Conservation (phyloP, 2,888 invertebrate species). For the Drosophila falleni region DNA sequence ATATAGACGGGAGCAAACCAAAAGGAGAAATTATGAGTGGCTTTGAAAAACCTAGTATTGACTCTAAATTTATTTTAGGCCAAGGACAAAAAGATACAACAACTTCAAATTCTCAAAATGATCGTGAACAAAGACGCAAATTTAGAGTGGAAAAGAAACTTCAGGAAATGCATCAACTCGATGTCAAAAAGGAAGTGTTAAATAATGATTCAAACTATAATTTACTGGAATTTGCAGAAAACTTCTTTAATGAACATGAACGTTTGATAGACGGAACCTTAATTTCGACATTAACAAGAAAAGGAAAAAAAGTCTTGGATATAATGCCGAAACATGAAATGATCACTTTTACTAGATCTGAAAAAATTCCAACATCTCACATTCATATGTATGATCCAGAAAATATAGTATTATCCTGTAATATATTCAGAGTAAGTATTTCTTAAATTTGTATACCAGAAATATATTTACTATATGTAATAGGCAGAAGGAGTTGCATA, state of each 20-base stretch:
- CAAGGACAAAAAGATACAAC: slow-evolving; percentile 10
- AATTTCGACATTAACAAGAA: slow-evolving; percentile 93
- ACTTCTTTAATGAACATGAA: slow-evolving; percentile 96
- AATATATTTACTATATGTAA: background rate
- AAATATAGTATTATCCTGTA: slow-evolving; percentile 95
- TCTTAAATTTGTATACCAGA: background rate
- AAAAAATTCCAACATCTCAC: slow-evolving; percentile 96
- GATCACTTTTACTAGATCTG: slow-evolving; percentile 95
- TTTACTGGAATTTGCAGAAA: slow-evolving; percentile 96
- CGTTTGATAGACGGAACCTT: slow-evolving; percentile 94
- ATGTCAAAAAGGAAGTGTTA: slow-evolving; percentile 83
- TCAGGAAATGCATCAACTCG: slow-evolving; percentile 90
- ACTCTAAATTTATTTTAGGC: background rate
- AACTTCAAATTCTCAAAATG: slow-evolving; percentile 75
- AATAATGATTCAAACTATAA: slow-evolving; percentile 90
- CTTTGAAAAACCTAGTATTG: background rate
- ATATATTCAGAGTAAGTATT: slow-evolving; percentile 92
- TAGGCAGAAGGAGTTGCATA: background rate
- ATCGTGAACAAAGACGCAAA: slow-evolving; percentile 92
- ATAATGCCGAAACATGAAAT: slow-evolving; percentile 96
- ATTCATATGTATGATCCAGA: slow-evolving; percentile 98
- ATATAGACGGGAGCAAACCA: slow-evolving; percentile 72
- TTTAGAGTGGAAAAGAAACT: slow-evolving; percentile 94
- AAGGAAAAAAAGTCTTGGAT: slow-evolving; percentile 91
- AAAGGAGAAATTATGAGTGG: slow-evolving; percentile 2